Evolutionary conservation across 1,140 invertebrate genomes (phyloP).

Genomic region (Diorhabda elongata): DNA sequence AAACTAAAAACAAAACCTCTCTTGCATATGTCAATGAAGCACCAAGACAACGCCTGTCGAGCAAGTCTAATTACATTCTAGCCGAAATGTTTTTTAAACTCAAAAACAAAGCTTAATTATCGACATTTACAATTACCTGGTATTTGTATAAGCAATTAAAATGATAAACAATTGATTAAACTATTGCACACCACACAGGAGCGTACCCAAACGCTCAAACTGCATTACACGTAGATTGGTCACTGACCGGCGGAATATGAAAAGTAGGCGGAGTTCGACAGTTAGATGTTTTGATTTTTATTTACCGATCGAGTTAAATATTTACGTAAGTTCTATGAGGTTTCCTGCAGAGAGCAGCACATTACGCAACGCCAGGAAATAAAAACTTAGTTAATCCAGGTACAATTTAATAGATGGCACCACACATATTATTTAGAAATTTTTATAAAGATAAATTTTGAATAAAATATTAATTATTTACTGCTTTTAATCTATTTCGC

Average conservation of each 20-base stretch:
- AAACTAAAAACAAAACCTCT: constrained; percentile 12
- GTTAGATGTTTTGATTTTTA: constrained; percentile 19
- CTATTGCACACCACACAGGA: constrained; percentile 14
- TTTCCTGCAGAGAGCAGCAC: neutral
- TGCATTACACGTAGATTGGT: constrained; percentile 38
- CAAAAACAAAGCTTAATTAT: neutral
- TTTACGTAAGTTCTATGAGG: constrained; percentile 8
- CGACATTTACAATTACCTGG: constrained; percentile 17
- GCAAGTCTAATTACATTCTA: neutral
- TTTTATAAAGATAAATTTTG: no score
- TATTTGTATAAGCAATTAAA: constrained; percentile 12
- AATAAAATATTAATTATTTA: no score
- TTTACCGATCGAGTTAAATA: constrained; percentile 19
- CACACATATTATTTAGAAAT: no score
- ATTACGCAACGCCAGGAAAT: neutral
- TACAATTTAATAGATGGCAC: no score
- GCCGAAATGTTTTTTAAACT: neutral
- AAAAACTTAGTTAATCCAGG: no score
- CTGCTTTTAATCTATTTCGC: no score
- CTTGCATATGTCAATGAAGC: constrained; percentile 28
- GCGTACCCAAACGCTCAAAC: constrained; percentile 28
- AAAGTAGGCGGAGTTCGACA: constrained; percentile 30
- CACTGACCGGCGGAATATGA: constrained; percentile 36
- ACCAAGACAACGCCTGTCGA: constrained; percentile 29
- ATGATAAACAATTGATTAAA: constrained; percentile 13